Base-by-base conservation (phyloP, 2,113 vertebrate species). In the Gavialis gangeticus region DNA sequence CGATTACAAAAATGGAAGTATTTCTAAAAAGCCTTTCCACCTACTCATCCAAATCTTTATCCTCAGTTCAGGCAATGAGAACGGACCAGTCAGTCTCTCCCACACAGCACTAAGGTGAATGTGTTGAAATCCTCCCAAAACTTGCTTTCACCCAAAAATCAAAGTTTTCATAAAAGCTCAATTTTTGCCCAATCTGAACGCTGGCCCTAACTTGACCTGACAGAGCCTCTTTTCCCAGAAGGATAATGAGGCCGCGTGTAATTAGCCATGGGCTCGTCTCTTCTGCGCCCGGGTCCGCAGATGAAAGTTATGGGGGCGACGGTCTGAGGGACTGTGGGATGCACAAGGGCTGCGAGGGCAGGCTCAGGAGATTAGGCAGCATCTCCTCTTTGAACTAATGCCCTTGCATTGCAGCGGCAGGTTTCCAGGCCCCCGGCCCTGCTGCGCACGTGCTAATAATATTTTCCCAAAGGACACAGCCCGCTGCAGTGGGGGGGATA, bases 211-310 rank as follows among this genome's bases (percentile, higher is more conserved):
- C 89, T 93, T 91, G 94, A 93, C 89, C 95, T 94, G 93, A 94
- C 93, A 95, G 94, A 92, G 85, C 82, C 87, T 87, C 55, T 56
- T 73, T 94, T 95, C 96, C 89, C 84, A 85, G 79, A 94, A 96
- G 89, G 92, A 6, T 96, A 89, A 95, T 95, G 85, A 87, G 93
- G 93, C 80, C 88, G 91, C 94, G 87, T 95, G 81, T 95, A 95
- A 97, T 96, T 95, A 96, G 89, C 94, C 93, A 95, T 46, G 95
- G 93, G 84, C 95, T 95, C 93, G 95, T 96, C 92, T 91, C 89
- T 97, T 94, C 46, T 95, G 86, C 81, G 95, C 96, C 96, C 54
- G 79, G 78, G 58, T 66, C 87, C 75, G 89, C 90, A 95, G 95
- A 97, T 88, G 66, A 85, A 91, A 95, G 82, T 82, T 75, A 94